Evolutionary conservation across 2,797 vertebrate genomes (phyloP), one percentile per base, ranked within the genome.

Genomic region (Chelidonichthys spinosus): DNA sequence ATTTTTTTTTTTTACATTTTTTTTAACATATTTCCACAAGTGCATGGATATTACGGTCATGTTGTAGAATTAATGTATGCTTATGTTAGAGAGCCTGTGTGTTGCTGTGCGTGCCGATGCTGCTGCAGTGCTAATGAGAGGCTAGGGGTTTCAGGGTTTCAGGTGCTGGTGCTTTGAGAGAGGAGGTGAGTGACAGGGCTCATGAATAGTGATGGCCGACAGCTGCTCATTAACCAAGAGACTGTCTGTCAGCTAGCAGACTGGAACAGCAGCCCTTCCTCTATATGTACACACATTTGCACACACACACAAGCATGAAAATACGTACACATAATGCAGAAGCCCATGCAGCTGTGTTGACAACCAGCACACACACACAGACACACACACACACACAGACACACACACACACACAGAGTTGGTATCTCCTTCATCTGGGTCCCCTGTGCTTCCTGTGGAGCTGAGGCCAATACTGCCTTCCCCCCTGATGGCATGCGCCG

Each of bases 201-300:
- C 93, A 95, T 94, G 90, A 93, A 94, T 94, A 95, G 92, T 93
- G 90, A 95, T 94, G 92, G 87, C 65, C 83, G 76, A 94, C 93
- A 95, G 93, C 87, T 94, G 94, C 93, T 94, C 93, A 94, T 95
- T 95, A 95, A 92, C 91, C 88, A 89, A 69, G 89, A 92, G 90
- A 91, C 90, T 89, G 89, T 88, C 90, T 91, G 92, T 90, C 92
- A 92, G 87, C 82, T 69, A 74, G 87, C 88, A 93, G 91, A 86
- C 85, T 86, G 84, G 72, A 90, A 83, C 77, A 74, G 72, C 79
- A 89, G 87, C 67, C 76, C 81, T 82, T 82, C 85, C 87, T 74
- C 76, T 77, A 65, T 82, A 68, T 79, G 83, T 43, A 58, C 65
- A 65, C 76, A 50, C 77, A 50, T 49, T 36, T 11, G 37, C 76